Conservation (phyloP, 2,113 vertebrate genomes). For the Melanerpes aurifrons region DNA sequence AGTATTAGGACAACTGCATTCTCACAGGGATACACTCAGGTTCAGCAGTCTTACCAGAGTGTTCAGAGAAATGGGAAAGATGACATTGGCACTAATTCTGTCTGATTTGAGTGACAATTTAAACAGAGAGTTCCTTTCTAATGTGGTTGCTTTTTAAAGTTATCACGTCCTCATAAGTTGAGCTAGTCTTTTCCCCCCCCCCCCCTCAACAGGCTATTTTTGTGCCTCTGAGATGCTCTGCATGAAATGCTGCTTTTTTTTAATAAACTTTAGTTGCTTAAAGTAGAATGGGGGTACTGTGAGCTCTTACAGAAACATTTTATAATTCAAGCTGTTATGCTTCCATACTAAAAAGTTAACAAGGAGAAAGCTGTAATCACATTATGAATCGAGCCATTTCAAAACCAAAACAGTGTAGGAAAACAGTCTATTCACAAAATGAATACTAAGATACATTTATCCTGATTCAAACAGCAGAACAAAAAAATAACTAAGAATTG, state of each 20-base stretch:
- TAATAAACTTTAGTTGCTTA: conserved; percentile 32
- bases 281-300: conserved; percentile 47
- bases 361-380: conserved; percentile 60
- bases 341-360: conserved; percentile 56
- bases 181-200: conserved; percentile 46
- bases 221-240: conserved; percentile 31
- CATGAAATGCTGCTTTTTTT: conserved; percentile 43
- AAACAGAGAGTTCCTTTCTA: conserved; percentile 35
- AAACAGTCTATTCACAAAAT: conserved; percentile 38
- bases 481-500: neutral
- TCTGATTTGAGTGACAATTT: conserved; percentile 35
- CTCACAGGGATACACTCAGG: neutral
- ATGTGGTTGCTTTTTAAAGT: conserved; percentile 39
- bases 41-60: neutral
- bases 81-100: conserved; percentile 16
- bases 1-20: neutral
- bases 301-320: conserved; percentile 51
- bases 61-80: conserved; percentile 11
- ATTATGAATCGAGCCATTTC: conserved; percentile 63
- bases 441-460: conserved; percentile 46
- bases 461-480: conserved; percentile 8
- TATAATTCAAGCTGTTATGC: conserved; percentile 47
- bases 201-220: conserved; percentile 23
- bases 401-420: conserved; percentile 43
- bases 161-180: conserved; percentile 27